Evolutionary conservation across 2,888 invertebrate genomes (phyloP).

Genomic region (Drosophila differens): DNA sequence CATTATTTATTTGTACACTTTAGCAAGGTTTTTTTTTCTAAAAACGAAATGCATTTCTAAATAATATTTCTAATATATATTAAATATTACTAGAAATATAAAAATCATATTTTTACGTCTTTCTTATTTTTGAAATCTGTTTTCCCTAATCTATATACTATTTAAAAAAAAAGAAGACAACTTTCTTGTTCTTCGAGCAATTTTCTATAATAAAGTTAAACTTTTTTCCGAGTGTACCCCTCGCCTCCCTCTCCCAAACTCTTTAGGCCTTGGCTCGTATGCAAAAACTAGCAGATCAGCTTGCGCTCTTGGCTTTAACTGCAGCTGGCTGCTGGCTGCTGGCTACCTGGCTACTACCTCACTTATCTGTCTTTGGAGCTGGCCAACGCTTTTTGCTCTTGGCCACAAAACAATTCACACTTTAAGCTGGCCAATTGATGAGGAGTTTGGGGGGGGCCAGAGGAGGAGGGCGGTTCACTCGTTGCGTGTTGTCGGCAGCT

Average conservation of each 20-base stretch:
- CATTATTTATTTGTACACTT: background rate
- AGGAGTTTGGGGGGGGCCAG: background rate
- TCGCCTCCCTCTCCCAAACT: background rate
- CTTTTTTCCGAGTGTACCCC: background rate
- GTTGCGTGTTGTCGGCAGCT: constrained; percentile 70
- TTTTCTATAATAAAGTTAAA: background rate
- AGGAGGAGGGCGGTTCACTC: background rate
- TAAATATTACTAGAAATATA: background rate
- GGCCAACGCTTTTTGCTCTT: constrained; percentile 55
- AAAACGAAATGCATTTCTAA: background rate
- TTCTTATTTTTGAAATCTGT: background rate
- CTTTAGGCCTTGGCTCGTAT: constrained; percentile 49
- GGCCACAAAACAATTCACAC: constrained; percentile 81
- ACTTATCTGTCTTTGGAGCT: constrained; percentile 54
- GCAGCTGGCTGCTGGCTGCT: constrained; percentile 27
- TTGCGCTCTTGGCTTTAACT: constrained; percentile 3
- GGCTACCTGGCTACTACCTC: constrained; percentile 65
- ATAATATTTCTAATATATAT: background rate
- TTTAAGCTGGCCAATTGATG: constrained; percentile 28
- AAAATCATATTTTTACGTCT: background rate
- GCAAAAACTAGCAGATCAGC: constrained; percentile 65
- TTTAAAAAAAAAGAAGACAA: background rate
- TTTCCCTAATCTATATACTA: background rate
- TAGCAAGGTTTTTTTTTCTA: too few species aligned
- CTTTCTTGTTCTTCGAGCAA: background rate